A percentile compares a stretch with the other conserved stretches of the same genome.
Evolutionary conservation across 2,888 invertebrate genomes (phyloP).

Genomic region (Coremacera marginata): DNA sequence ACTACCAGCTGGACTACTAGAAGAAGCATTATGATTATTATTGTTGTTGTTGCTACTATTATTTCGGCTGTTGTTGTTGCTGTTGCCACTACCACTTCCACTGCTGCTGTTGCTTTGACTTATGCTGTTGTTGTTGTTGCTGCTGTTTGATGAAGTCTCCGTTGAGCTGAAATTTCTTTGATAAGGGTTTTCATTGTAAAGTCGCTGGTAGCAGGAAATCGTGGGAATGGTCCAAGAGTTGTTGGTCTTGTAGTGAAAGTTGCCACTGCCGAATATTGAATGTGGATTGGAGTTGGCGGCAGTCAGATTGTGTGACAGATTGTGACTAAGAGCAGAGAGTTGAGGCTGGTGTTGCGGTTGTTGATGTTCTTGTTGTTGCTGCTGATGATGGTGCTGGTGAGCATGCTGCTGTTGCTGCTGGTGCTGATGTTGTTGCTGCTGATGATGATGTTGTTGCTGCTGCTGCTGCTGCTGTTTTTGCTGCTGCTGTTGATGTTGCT

Average conservation of each 20-base stretch:
- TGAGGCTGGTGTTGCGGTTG: slow-evolving; percentile 51
- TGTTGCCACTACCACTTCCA: slow-evolving; percentile 40
- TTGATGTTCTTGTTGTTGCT: slow-evolving; percentile 46
- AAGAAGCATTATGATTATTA: slow-evolving; percentile 11
- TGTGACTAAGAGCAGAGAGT: slow-evolving; percentile 58
- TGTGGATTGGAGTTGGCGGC: slow-evolving; percentile 60
- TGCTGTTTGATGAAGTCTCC: slow-evolving; percentile 41
- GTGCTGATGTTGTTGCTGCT: slow-evolving; percentile 51
- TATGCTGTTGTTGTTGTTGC: slow-evolving; percentile 45
- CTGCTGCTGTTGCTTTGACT: slow-evolving; percentile 43
- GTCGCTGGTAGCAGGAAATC: slow-evolving; percentile 64
- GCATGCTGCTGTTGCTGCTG: slow-evolving; percentile 53
- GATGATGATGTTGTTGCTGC: slow-evolving; percentile 43
- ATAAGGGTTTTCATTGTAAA: slow-evolving; percentile 61
- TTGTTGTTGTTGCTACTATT: slow-evolving; percentile 39
- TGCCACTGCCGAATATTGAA: slow-evolving; percentile 67
- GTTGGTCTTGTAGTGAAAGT: slow-evolving; percentile 68
- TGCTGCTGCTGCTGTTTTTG: slow-evolving; percentile 52
- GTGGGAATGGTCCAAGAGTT: slow-evolving; percentile 68
- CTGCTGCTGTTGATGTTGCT: slow-evolving; percentile 54
- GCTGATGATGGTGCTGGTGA: slow-evolving; percentile 52
- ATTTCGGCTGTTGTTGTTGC: slow-evolving; percentile 27
- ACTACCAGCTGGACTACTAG: slow-evolving; percentile 15
- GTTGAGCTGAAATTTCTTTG: slow-evolving; percentile 21
- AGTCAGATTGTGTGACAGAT: slow-evolving; percentile 54